Evolutionary conservation across 1,140 invertebrate species (phyloP), one percentile per base, ranked within the genome.

Genomic region (Eumeta japonica): DNA sequence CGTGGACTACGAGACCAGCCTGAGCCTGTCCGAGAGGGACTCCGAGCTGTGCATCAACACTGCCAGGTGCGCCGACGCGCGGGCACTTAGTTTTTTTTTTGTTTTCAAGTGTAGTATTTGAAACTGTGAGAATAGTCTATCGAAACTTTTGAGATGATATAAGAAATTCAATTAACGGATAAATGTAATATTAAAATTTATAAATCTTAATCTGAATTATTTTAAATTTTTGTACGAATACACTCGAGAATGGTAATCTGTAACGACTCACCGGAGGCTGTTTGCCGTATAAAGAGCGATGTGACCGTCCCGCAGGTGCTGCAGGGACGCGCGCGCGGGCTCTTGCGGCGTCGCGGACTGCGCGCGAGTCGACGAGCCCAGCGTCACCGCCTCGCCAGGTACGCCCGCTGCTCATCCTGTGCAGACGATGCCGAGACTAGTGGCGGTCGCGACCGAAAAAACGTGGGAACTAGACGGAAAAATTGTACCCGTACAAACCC

Each of bases 21-120:
- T 63, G 16, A 42, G 51, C 33, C 37, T 62, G 14, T 62, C 62
- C 3, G 67, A 66, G 33, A 19, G 58, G 3, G 70, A 72, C 42
- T 68, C 67, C 3, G 67, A 72, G 18, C 47, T 58, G 2, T 63
- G 64, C 27, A 50, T 62, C 16, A 64, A 48, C 16, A 64, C 64
- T 2, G 63, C 66, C 12, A 56, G 58, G 62, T 65, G 40, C 17
- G 20, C 10, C 2, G 20, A 13, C 2, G n/a, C n/a, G n/a, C n/a
- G n/a, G n/a, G n/a, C n/a, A n/a, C n/a, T n/a, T n/a, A n/a, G n/a
- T n/a, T n/a, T n/a, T n/a, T n/a, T n/a, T n/a, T n/a, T n/a, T n/a
- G n/a, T n/a, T n/a, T n/a, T n/a, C n/a, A n/a, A n/a, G n/a, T n/a
- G n/a, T n/a, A n/a, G n/a, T 24, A 7, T n/a, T 7, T 24, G 20